These are phyloP conservation scores for Alviniconcha strummeri DNA, from an alignment of 2,888 invertebrate genomes.

Conservation along the genomic window DNA sequence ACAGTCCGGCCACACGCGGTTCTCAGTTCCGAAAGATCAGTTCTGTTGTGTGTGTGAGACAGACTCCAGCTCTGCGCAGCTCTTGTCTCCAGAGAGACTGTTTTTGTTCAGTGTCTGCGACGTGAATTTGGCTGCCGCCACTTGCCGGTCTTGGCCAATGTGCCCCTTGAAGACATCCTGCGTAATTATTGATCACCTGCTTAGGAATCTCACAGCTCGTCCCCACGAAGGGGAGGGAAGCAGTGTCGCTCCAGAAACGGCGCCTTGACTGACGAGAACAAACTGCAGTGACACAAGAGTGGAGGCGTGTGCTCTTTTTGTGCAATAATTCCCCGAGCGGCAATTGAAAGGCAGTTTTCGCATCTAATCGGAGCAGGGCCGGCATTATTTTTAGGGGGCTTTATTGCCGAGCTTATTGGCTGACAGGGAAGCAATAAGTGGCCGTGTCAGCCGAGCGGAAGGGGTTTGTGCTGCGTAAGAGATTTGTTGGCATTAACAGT, in stretches of 20 bases:
- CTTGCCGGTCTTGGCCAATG: no score
- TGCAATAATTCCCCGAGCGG: conserved; percentile 25
- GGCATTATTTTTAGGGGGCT: background rate
- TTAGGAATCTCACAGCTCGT: background rate
- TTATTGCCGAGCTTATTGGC: conserved; percentile 21
- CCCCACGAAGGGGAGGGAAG: background rate
- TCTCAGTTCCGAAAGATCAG: no score
- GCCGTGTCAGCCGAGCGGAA: conserved; percentile 9
- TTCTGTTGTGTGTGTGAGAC: no score
- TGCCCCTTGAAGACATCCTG: background rate
- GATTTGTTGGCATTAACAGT: conserved; percentile 13
- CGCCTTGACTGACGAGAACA: conserved; percentile 10
- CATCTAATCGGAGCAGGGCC: conserved; percentile 1
- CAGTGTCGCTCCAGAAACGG: background rate
- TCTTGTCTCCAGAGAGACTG: no score
- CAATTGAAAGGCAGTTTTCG: conserved; percentile 29
- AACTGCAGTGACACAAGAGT: conserved; percentile 4
- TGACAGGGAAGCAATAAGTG: conserved; percentile 18
- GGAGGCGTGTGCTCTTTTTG: background rate
- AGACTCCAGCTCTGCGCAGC: no score
- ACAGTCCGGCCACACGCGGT: no score
- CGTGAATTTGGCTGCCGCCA: no score
- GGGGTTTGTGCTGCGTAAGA: conserved; percentile 3
- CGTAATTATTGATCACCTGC: conserved; percentile 1
- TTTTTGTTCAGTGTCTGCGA: no score